Evolutionary conservation across 1,140 invertebrate genomes (phyloP), one percentile per base, ranked within the genome.

Genomic region (Reticulitermes speratus): DNA sequence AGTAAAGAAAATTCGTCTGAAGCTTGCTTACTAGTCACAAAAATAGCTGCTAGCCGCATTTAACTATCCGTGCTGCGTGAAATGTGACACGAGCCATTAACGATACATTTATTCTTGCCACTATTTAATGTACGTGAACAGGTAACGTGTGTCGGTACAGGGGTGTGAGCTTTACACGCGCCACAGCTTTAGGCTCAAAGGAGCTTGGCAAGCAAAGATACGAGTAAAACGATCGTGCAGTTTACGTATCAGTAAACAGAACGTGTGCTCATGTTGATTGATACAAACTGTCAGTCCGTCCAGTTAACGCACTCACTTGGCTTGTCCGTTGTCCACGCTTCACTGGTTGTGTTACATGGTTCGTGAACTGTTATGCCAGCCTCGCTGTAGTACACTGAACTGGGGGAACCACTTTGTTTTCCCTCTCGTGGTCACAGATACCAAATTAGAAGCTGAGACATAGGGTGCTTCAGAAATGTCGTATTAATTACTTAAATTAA

Each of bases 201-300:
- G 65, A 25, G 25, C n/a, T 75, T 75, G 25, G n/a, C 65, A 75
- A 30, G 65, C 65, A 75, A 75, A 75, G 65, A 75, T 75, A 59
- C 38, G 38, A 38, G 38, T 38, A 55, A 75, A 75, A 30, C 65
- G 65, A 75, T 75, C 65, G 3, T 75, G 65, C 65, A 75, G 65
- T 30, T 75, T 30, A 30, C 65, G 65, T 75, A 75, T 75, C 65
- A 75, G 65, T 75, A 75, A 75, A 75, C 65, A 75, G 25, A 75
- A 75, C 65, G n/a, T 75, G 65, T 30, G n/a, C 25, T 30, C 25
- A 75, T 75, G 65, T 75, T 75, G 65, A 75, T 75, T 75, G 25
- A 75, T 75, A 75, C 65, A 30, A 30, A 75, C 65, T 75, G 65
- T 30, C 65, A 8, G 11, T 75, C 65, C 65, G n/a, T 55, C 14